A percentile compares a stretch with the other conserved stretches of the same genome.
These are phyloP conservation scores for Epinephelus cyanopodus DNA, from an alignment of 2,113 vertebrate genomes.

Conservation along the genomic window DNA sequence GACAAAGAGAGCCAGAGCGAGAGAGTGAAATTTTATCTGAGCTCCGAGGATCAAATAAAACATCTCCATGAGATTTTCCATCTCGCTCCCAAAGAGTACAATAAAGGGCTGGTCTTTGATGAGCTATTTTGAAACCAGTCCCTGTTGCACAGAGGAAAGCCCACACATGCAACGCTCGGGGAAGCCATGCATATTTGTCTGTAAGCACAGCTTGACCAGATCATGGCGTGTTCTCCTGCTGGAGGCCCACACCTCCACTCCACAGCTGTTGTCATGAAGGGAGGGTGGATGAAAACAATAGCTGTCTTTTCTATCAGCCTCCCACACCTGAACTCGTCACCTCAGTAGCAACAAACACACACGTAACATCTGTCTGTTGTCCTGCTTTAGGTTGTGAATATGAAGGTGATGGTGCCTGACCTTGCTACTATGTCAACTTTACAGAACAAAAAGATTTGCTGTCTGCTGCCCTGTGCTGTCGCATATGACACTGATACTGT, in stretches of 20 bases:
- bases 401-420: not conserved
- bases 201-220: slow-evolving; percentile 31
- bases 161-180: slow-evolving; percentile 35
- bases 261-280: slow-evolving; percentile 63
- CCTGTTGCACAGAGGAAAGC: slow-evolving; percentile 38
- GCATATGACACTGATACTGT: not conserved
- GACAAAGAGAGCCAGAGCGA: slow-evolving; percentile 28
- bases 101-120: slow-evolving; percentile 36
- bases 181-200: slow-evolving; percentile 23
- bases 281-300: slow-evolving; percentile 64
- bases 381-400: slow-evolving; percentile 5
- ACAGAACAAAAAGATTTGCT: not conserved
- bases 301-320: slow-evolving; percentile 50
- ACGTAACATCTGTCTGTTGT: slow-evolving; percentile 45
- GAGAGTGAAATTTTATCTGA: slow-evolving; percentile 30
- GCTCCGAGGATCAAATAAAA: slow-evolving; percentile 29
- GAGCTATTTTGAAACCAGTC: slow-evolving; percentile 47
- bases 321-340: slow-evolving; percentile 51
- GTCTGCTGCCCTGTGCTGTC: not conserved
- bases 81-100: slow-evolving; percentile 23
- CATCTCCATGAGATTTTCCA: slow-evolving; percentile 38
- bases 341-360: slow-evolving; percentile 24
- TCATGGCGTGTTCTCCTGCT: slow-evolving; percentile 37
- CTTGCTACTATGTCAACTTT: not conserved
- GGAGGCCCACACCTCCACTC: slow-evolving; percentile 60